A percentile compares a stretch with the other conserved stretches of the same genome.
Evolutionary conservation across 2,888 invertebrate genomes (phyloP).

Genomic region (Venusia cambrica): DNA sequence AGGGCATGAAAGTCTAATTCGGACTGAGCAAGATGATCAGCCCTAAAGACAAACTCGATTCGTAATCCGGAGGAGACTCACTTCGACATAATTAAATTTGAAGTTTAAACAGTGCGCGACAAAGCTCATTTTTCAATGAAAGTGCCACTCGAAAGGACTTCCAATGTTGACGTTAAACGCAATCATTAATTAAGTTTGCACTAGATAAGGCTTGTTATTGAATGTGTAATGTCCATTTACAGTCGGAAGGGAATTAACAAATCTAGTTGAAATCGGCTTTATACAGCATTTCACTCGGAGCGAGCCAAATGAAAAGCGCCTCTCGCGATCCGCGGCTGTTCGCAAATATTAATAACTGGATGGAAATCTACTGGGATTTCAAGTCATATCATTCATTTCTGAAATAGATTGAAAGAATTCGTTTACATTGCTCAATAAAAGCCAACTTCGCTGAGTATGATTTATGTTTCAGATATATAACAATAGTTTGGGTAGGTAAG

Average conservation of each 20-base stretch:
- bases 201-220: slow-evolving; percentile 50
- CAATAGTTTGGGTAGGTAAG: no score
- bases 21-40: no score
- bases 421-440: not conserved
- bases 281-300: slow-evolving; percentile 24
- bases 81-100: no score
- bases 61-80: no score
- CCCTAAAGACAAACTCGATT: no score
- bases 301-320: slow-evolving; percentile 26
- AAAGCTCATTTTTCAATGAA: not conserved
- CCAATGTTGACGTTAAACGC: slow-evolving; percentile 21
- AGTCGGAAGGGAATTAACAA: slow-evolving; percentile 34
- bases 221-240: slow-evolving; percentile 53
- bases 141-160: slow-evolving; percentile 7
- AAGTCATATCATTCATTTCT: slow-evolving; percentile 5
- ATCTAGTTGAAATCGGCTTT: slow-evolving; percentile 37
- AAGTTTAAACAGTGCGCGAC: not conserved
- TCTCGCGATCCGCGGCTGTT: slow-evolving; percentile 23
- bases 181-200: slow-evolving; percentile 53
- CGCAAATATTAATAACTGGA: slow-evolving; percentile 47
- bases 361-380: slow-evolving; percentile 26
- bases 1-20: no score
- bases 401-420: not conserved
- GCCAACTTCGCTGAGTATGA: no score
- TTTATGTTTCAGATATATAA: no score